phyloP scores from a whole-genome alignment of 2,888 invertebrate species.

The Drosophila greeni region DNA sequence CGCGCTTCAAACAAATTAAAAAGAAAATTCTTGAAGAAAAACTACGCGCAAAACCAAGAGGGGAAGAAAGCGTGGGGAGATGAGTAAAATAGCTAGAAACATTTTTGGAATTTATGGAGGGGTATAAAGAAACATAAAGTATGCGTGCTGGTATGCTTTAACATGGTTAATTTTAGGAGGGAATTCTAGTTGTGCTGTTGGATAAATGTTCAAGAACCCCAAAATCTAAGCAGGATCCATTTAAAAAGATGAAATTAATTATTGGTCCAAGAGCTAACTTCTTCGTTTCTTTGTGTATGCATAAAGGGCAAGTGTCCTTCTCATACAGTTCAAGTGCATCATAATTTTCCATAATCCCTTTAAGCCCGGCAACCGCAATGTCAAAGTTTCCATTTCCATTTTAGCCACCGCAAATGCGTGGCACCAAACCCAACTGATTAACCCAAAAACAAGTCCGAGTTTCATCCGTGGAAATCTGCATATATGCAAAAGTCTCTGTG shows the following conservation, averaged over 20 bases:
- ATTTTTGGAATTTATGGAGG: constrained; percentile 19
- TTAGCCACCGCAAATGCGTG: constrained; percentile 21
- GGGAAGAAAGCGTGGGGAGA: background rate
- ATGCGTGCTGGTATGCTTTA: constrained; percentile 16
- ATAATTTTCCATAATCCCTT: constrained; percentile 4
- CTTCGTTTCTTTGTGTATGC: background rate
- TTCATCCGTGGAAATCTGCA: constrained; percentile 66
- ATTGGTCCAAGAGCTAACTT: background rate
- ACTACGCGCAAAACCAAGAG: constrained; percentile 8
- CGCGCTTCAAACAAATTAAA: constrained; percentile 58
- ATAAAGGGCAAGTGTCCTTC: background rate
- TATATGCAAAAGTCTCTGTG: constrained; percentile 63
- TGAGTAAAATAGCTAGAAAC: constrained; percentile 21
- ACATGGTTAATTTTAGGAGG: constrained; percentile 4
- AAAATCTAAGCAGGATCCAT: background rate
- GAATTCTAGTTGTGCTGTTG: background rate
- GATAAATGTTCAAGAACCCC: background rate
- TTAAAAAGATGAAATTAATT: no score
- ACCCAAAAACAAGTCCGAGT: constrained; percentile 45
- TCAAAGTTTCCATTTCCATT: constrained; percentile 15
- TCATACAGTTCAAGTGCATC: constrained; percentile 12
- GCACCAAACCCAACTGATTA: constrained; percentile 26
- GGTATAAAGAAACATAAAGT: constrained; percentile 3
- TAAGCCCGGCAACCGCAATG: constrained; percentile 1
- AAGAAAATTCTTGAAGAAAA: constrained; percentile 40